Evolutionary conservation across 2,888 invertebrate genomes (phyloP).

Genomic region (Folsomia candida): DNA sequence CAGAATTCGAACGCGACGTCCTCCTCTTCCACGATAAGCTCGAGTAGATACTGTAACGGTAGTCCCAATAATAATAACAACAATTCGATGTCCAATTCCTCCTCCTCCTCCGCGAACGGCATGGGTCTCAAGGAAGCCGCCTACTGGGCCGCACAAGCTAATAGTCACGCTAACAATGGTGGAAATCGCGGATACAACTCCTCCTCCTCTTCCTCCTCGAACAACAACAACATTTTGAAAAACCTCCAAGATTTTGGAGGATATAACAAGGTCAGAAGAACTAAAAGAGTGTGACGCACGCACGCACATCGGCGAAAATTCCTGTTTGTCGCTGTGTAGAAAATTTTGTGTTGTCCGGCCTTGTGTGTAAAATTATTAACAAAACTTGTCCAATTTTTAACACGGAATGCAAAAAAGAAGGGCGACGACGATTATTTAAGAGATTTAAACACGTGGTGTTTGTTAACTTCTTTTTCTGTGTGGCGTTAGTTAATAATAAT

Average conservation of each 20-base stretch:
- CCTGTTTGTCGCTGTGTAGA: too few species aligned
- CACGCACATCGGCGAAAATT: too few species aligned
- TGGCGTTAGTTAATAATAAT: too few species aligned
- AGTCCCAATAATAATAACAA: neutral
- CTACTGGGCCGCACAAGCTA: neutral
- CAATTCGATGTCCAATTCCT: neutral
- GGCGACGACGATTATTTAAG: too few species aligned
- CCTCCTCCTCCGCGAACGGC: neutral
- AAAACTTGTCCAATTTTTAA: too few species aligned
- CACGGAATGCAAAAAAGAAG: too few species aligned
- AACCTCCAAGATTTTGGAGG: neutral
- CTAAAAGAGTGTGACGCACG: too few species aligned
- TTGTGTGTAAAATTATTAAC: too few species aligned
- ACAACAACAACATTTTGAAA: neutral
- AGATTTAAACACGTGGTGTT: too few species aligned
- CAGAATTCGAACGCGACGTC: neutral
- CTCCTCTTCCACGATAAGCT: too few species aligned
- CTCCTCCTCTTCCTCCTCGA: neutral
- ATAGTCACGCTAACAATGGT: neutral
- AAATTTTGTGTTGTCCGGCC: too few species aligned
- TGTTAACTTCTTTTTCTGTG: too few species aligned
- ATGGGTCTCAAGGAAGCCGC: neutral
- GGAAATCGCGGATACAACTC: neutral
- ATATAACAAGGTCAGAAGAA: neutral
- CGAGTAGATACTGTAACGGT: neutral